Conservation (phyloP, 2,888 invertebrate genomes). For the Euspilapteryx auroguttella region DNA sequence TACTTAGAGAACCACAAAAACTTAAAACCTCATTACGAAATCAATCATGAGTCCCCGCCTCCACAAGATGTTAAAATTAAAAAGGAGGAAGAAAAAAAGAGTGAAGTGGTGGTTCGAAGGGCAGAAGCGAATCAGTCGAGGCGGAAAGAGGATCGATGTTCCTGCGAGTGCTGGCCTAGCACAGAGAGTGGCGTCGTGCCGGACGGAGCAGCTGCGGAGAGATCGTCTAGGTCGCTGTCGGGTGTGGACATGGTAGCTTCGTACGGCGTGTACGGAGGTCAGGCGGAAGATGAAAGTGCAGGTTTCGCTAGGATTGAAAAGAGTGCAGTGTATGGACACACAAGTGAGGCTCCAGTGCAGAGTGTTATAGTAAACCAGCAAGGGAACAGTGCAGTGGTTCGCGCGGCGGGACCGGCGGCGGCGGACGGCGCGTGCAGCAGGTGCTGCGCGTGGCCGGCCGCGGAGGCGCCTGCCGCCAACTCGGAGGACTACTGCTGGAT, state of each 20-base stretch:
- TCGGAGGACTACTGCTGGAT: slow-evolving; percentile 56
- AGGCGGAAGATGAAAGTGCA: slow-evolving; percentile 44
- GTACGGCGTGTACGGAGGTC: slow-evolving; percentile 54
- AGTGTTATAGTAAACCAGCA: slow-evolving; percentile 57
- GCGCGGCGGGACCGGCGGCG: slow-evolving; percentile 22
- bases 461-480: slow-evolving; percentile 32
- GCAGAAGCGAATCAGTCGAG: slow-evolving; percentile 37
- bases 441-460: slow-evolving; percentile 27
- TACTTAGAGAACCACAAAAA: slow-evolving; percentile 56
- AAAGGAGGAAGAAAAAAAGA: slow-evolving; percentile 51
- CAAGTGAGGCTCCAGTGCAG: slow-evolving; percentile 45
- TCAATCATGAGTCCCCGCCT: slow-evolving; percentile 25
- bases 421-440: slow-evolving; percentile 27
- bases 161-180: slow-evolving; percentile 56
- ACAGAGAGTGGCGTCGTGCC: slow-evolving; percentile 40
- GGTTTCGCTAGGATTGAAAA: slow-evolving; percentile 49
- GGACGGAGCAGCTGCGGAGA: slow-evolving; percentile 22
- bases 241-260: slow-evolving; percentile 57
- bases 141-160: slow-evolving; percentile 50
- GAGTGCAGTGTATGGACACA: slow-evolving; percentile 35
- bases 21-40: slow-evolving; percentile 36
- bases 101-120: slow-evolving; percentile 30
- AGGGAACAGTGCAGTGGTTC: slow-evolving; percentile 50
- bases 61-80: slow-evolving; percentile 52
- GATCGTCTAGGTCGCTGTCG: slow-evolving; percentile 43